Base-by-base conservation (phyloP, 2,797 vertebrate species). In the Tadarida brasiliensis region DNA sequence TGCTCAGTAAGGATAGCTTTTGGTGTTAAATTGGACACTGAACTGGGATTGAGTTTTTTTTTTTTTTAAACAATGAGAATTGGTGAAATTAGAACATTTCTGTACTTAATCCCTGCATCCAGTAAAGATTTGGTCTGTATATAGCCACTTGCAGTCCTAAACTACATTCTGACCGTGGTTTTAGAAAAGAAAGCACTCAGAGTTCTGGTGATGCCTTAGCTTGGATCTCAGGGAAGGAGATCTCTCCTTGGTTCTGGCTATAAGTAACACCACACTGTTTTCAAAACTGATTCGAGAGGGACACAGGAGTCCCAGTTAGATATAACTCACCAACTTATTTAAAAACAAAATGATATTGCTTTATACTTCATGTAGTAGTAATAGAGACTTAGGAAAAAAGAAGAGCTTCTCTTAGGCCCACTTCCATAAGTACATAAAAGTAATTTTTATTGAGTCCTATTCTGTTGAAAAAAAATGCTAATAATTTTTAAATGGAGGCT, bases 61-160 rank as follows among this genome's bases (percentile, higher is more conserved):
- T 68, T 68, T 70, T 95, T 91, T 81, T 70, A 74, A 94, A 63
- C 9, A 56, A 1, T 61, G 54, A 91, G 57, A 87, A 71, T 83
- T 80, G 33, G 3, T 94, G 49, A 93, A 67, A 90, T 44, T 65
- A 88, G 76, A 80, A 65, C 24, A 24, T 87, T 87, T 71, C 44
- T 91, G 20, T 84, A 51, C 7, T 59, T 73, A 81, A 33, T 16
- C 61, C 24, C 11, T 14, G 4, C 68, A 61, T 9, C 33, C 80
- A 82, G 26, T 44, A 15, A 71, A 92, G 35, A 73, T 56, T 35
- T 77, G 54, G 70, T 39, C 11, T 74, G 16, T 7, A 0, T 30
- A 9, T 67, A 51, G 35, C 35, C 56, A 78, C 10, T 11, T 33
- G 89, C 28, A 39, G 2, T 65, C 28, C 77, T 94, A 11, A 80